Percentiles rank a stretch among this genome's conserved stretches.
Conservation (phyloP, 2,797 vertebrate genomes). For the Micrastur ruficollis region DNA sequence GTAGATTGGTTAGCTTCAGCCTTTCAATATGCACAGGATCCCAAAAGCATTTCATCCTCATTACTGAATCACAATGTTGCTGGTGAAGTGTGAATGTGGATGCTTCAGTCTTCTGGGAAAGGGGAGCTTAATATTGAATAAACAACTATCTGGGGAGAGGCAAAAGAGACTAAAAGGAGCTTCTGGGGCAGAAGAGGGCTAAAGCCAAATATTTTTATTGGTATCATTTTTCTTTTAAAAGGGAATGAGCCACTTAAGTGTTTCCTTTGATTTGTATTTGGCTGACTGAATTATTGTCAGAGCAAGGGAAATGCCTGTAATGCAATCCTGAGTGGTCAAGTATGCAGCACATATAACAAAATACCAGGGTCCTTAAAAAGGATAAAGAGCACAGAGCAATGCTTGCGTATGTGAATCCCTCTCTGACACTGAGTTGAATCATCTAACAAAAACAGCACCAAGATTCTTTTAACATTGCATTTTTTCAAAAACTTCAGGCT, state of each 20-base stretch:
- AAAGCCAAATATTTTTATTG: slow-evolving; percentile 38
- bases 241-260: neutral
- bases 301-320: neutral
- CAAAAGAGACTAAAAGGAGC: neutral
- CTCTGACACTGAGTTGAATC: neutral
- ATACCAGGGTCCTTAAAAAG: neutral
- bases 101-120: slow-evolving; percentile 35
- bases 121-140: slow-evolving; percentile 36
- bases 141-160: neutral
- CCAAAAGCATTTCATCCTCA: slow-evolving; percentile 21
- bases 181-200: slow-evolving; percentile 7
- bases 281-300: neutral
- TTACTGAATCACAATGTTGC: slow-evolving; percentile 6
- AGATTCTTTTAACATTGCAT: neutral
- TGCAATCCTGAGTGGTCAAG: neutral
- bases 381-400: neutral
- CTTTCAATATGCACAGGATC: neutral
- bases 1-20: slow-evolving; percentile 1
- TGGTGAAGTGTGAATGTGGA: slow-evolving; percentile 23
- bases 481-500: neutral
- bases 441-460: neutral
- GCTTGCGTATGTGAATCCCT: neutral
- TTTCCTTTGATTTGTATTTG: slow-evolving; percentile 38
- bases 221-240: neutral
- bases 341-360: neutral